Percentiles rank a stretch among this genome's conserved stretches.
Conservation (phyloP, 1,140 invertebrate species). For the Zophobas morio region DNA sequence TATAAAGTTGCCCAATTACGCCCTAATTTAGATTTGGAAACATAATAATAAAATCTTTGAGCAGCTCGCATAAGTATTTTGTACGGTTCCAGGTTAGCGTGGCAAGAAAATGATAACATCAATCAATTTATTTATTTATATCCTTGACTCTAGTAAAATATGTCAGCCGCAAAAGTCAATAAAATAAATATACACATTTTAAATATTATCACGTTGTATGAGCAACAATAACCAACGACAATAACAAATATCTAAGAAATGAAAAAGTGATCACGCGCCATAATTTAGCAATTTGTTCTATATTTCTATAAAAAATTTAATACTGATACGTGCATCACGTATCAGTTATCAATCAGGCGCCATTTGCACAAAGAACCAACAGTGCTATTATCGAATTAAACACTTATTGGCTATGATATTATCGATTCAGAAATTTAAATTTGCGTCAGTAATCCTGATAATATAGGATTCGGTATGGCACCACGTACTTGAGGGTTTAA, state of each 20-base stretch:
- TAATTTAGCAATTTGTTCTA: no score
- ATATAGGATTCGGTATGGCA: neutral
- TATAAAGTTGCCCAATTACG: constrained; percentile 27
- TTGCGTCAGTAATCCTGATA: constrained; percentile 20
- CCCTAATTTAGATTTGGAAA: constrained; percentile 20
- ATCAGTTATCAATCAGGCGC: constrained; percentile 3
- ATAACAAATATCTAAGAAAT: no score
- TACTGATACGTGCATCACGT: no score
- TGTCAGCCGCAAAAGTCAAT: constrained; percentile 36
- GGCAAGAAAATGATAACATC: constrained; percentile 41
- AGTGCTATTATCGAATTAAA: constrained; percentile 7
- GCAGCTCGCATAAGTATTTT: neutral
- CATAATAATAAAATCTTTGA: constrained; percentile 10
- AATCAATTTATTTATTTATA: constrained; percentile 42
- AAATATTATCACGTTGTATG: constrained; percentile 29
- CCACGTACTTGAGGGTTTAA: no score
- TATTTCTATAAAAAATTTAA: no score
- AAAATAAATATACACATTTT: constrained; percentile 19
- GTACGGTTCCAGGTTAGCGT: constrained; percentile 17
- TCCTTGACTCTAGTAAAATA: constrained; percentile 31
- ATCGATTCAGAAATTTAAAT: constrained; percentile 18
- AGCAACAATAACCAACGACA: neutral
- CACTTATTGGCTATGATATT: constrained; percentile 20
- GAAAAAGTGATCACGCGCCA: no score
- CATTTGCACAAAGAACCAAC: constrained; percentile 13